Evolutionary conservation across 2,888 invertebrate species (phyloP), one percentile per base, ranked within the genome.

Genomic region (Nebria salina): DNA sequence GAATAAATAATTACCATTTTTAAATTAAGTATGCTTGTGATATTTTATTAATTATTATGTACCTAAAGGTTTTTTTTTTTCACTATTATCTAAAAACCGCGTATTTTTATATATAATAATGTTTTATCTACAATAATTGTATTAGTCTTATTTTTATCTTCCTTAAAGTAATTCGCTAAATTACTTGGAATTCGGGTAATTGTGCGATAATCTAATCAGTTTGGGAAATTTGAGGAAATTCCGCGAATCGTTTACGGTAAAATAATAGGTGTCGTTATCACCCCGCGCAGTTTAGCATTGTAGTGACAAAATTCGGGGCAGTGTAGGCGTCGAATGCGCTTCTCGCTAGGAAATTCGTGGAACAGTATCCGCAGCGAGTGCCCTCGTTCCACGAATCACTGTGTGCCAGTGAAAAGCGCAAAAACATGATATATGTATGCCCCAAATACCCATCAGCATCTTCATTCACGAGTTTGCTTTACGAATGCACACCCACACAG

Each of bases 281-380:
- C 20, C 9, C 34, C n/a, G 5, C 20, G n/a, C 34, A 34, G 0
- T 34, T 34, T 34, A 26, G 25, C 25, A 70, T 70, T 34, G 8
- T 70, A 25, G 20, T 70, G 70, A 70, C 70, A 70, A 11, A 13
- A 25, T 20, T 54, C 54, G 54, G 4, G 54, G 54, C 8, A 13
- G 54, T 54, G 54, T 54, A 54, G 54, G 54, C 54, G 54, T 54
- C 2, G 6, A 11, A 54, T 64, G 77, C 72, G 65, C 70, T 64
- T 64, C 72, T 20, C 54, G 54, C 72, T 77, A 72, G 54, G 26
- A 43, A 66, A 72, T 77, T 77, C 77, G 68, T 54, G 72, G 77
- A 77, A 77, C 68, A 54, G 64, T 64, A 26, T 11, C 77, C 72
- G 77, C 77, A 77, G 20, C 34, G 43, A 25, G 66, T 66, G 66